These are phyloP conservation scores for Ctenopoma kingsleyae DNA, from an alignment of 2,797 vertebrate genomes.

Conservation along the genomic window DNA sequence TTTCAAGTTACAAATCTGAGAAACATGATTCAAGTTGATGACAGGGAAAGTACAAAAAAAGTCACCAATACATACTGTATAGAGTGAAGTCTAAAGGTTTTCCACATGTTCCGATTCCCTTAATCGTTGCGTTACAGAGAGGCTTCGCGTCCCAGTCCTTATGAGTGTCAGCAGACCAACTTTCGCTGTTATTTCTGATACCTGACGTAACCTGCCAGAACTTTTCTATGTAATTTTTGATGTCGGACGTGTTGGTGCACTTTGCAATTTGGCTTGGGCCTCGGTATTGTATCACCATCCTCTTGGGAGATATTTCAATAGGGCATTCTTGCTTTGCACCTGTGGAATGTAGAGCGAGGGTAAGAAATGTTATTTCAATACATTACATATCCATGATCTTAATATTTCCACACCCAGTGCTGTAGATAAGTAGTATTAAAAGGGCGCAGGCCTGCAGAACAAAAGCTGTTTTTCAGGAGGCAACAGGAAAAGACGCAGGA, in stretches of 20 bases:
- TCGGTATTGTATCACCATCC: constrained; percentile 65
- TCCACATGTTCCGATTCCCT: constrained; percentile 5
- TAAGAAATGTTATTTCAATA: constrained; percentile 16
- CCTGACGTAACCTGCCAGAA: constrained; percentile 41
- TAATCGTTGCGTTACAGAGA: constrained; percentile 40
- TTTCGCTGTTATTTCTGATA: fast-evolving
- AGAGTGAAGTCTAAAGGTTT: constrained; percentile 62
- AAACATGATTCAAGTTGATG: background rate
- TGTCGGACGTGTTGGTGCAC: fast-evolving
- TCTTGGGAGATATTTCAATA: constrained; percentile 57
- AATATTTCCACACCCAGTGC: constrained; percentile 11
- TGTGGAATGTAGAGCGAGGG: constrained; percentile 27
- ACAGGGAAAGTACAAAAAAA: background rate
- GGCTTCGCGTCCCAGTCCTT: constrained; percentile 55
- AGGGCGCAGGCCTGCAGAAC: constrained; percentile 17
- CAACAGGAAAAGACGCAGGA: constrained; percentile 70
- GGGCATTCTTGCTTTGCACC: constrained; percentile 64
- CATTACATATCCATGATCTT: constrained; percentile 1
- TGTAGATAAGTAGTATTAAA: background rate
- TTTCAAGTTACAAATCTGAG: background rate
- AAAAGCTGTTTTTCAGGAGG: constrained; percentile 47
- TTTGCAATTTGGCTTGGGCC: background rate
- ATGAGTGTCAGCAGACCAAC: constrained; percentile 8
- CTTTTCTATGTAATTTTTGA: background rate
- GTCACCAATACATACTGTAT: constrained; percentile 70